These are phyloP conservation scores for Plectropomus leopardus DNA, from an alignment of 2,113 vertebrate species.

Conservation along the genomic window DNA sequence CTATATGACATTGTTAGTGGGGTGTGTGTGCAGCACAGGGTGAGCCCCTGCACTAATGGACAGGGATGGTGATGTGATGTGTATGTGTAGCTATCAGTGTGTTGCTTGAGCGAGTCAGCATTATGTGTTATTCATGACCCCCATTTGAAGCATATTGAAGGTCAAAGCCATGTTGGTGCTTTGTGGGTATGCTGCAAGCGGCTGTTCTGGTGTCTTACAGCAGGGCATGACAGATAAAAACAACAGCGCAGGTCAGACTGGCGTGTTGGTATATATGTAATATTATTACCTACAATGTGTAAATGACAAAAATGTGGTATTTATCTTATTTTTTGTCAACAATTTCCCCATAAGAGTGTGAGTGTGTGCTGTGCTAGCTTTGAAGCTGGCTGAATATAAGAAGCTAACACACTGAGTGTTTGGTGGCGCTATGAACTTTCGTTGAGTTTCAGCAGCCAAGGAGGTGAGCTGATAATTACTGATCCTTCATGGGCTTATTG, in stretches of 20 bases:
- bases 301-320: neutral
- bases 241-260: neutral
- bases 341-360: neutral
- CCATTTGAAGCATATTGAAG: conserved; percentile 57
- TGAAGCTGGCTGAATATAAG: neutral
- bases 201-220: conserved; percentile 10
- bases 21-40: conserved; percentile 9
- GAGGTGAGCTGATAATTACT: neutral
- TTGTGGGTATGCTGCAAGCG: conserved; percentile 11
- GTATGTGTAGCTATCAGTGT: conserved; percentile 27
- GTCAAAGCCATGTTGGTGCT: conserved; percentile 49
- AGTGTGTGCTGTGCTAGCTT: neutral
- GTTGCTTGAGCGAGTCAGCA: conserved; percentile 48
- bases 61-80: conserved; percentile 29
- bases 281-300: neutral
- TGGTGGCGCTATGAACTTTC: neutral
- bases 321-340: neutral
- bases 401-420: neutral
- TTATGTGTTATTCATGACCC: conserved; percentile 70
- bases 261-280: neutral
- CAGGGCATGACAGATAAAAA: neutral
- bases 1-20: conserved; percentile 38
- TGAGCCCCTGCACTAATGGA: conserved; percentile 44
- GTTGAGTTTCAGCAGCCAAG: neutral
- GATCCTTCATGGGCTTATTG: neutral